phyloP scores from a whole-genome alignment of 1,140 invertebrate genomes.

The Cyrtorhinus lividipennis region DNA sequence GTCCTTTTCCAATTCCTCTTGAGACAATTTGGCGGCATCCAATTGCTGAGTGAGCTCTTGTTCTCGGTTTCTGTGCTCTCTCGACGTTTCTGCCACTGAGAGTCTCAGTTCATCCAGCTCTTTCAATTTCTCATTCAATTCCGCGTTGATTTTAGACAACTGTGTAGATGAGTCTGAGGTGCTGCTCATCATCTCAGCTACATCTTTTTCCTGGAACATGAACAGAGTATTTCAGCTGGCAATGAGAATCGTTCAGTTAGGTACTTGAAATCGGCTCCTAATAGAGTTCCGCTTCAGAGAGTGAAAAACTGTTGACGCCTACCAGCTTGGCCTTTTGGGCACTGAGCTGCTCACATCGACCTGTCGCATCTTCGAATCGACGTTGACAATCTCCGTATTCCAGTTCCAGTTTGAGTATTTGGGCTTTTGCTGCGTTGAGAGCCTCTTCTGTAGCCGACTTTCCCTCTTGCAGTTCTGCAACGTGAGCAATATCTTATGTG shows the following conservation, averaged over 20 bases:
- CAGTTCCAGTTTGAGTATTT: constrained; percentile 29
- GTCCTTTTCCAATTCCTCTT: constrained; percentile 20
- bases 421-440: not conserved
- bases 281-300: too few species aligned
- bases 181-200: constrained; percentile 30
- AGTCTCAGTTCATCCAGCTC: constrained; percentile 30
- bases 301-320: not conserved
- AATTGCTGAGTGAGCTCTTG: constrained; percentile 27
- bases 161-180: constrained; percentile 34
- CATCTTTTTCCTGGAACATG: constrained; percentile 31
- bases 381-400: constrained; percentile 33
- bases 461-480: not conserved
- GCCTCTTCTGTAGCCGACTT: not conserved
- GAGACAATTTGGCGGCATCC: constrained; percentile 21
- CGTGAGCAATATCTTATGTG: too few species aligned
- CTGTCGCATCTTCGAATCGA: constrained; percentile 29
- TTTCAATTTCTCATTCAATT: constrained; percentile 34
- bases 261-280: not conserved
- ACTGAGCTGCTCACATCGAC: constrained; percentile 19
- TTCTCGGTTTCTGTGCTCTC: constrained; percentile 33
- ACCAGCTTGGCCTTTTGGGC: constrained; percentile 4
- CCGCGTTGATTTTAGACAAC: constrained; percentile 35
- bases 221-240: not conserved
- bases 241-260: not conserved
- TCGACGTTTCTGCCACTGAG: constrained; percentile 34